Conservation (phyloP, 2,797 vertebrate species). For the Synaphobranchus kaupii region DNA sequence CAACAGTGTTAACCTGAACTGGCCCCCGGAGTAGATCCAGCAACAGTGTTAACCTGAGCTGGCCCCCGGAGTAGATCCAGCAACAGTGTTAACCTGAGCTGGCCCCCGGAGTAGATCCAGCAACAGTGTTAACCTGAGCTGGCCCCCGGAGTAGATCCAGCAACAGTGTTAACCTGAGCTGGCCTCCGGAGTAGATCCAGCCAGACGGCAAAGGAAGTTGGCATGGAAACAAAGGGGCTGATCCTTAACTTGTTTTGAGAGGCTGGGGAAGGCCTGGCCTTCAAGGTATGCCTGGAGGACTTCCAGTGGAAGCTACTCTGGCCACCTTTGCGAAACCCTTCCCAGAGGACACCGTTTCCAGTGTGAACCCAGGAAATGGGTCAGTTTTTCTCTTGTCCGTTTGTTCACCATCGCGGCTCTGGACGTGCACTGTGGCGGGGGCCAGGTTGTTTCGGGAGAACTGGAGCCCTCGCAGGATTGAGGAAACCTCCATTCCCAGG, state of each 20-base stretch:
- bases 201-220: slow-evolving; percentile 26
- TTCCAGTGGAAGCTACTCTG: neutral
- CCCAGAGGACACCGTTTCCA: neutral
- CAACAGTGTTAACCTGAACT: slow-evolving; percentile 18
- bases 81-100: slow-evolving; percentile 19
- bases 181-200: slow-evolving; percentile 31
- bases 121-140: slow-evolving; percentile 19
- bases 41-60: slow-evolving; percentile 19
- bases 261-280: slow-evolving; percentile 18
- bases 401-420: slow-evolving; percentile 9
- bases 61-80: slow-evolving; percentile 31
- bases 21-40: slow-evolving; percentile 31
- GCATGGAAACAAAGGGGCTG: slow-evolving; percentile 33
- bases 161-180: slow-evolving; percentile 15
- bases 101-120: slow-evolving; percentile 31
- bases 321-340: neutral
- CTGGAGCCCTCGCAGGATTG: neutral
- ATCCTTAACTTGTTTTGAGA: slow-evolving; percentile 38
- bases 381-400: neutral
- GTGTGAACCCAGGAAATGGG: neutral
- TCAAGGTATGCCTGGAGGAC: neutral
- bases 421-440: slow-evolving; percentile 16
- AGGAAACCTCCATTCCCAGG: neutral
- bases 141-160: slow-evolving; percentile 24
- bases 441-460: slow-evolving; percentile 17